Evolutionary conservation across 2,888 invertebrate genomes (phyloP).

Genomic region (Xestia c-nigrum): DNA sequence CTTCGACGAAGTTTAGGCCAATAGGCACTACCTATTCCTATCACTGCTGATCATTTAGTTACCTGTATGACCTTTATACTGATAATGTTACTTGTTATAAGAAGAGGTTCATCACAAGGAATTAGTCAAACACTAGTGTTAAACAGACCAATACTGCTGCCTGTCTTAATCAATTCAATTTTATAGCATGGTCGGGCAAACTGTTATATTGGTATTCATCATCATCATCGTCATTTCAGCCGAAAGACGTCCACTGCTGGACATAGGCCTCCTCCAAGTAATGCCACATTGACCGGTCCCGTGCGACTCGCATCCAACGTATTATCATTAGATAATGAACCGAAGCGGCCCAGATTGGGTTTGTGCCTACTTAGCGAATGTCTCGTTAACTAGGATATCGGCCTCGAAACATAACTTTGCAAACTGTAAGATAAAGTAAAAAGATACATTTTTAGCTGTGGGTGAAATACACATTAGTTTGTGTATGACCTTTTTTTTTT

Average conservation of each 20-base stretch:
- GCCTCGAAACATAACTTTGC: neutral
- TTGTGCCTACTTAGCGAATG: neutral
- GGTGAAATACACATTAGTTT: neutral
- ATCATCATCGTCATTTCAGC: too few relatives aligned
- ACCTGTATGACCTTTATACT: neutral
- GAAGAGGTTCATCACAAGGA: neutral
- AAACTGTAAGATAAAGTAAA: neutral
- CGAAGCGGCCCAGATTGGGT: neutral
- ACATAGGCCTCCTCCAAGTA: too few relatives aligned
- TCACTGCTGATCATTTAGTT: too few relatives aligned
- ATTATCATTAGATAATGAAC: neutral
- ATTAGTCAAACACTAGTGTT: constrained; percentile 26
- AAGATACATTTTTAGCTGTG: neutral
- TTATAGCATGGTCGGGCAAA: neutral
- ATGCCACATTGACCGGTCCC: too few relatives aligned
- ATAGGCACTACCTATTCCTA: too few relatives aligned
- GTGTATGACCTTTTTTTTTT: too few relatives aligned
- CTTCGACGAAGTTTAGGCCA: too few relatives aligned
- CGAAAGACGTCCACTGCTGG: too few relatives aligned
- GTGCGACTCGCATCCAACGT: too few relatives aligned
- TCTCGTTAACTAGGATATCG: neutral
- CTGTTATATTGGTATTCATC: neutral
- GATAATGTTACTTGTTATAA: neutral
- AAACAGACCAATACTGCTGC: constrained; percentile 6
- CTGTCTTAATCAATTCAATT: neutral